Evolutionary conservation across 2,797 vertebrate species (phyloP), one percentile per base, ranked within the genome.

Genomic region (Parauchenoglanis punctatus): DNA sequence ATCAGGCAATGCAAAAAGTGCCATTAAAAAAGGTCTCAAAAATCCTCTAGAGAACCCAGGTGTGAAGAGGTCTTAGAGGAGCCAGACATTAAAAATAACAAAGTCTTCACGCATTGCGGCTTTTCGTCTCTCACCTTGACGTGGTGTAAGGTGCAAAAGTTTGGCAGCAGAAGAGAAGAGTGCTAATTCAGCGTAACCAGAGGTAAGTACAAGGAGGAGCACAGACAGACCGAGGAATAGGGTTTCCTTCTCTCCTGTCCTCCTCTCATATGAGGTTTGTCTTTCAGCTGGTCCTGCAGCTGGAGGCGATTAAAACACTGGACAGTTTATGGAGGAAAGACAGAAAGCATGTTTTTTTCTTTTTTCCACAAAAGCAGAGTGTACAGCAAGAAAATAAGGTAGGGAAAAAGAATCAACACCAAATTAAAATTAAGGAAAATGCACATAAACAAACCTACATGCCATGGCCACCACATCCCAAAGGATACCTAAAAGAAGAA

Each of bases 221-320:
- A 85, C 40, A 92, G 89, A 87, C 61, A 80, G 85, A 83, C 73
- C 25, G 15, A 87, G 88, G 91, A 91, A 88, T 92, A 91, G 87
- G 73, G 91, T 94, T 94, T 92, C 90, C 83, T 88, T 88, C 91
- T 91, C 87, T 92, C 89, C 81, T 54, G 52, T 54, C 58, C 46
- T 75, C 25, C 85, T 89, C 86, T 85, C 85, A 80, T 86, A 59
- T 87, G 68, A 84, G 85, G 85, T 81, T 86, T 83, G 86, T 89
- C 94, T 95, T 95, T 96, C 93, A 95, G 95, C 94, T 93, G 87
- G 89, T 88, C 81, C 70, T 25, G 7, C 95, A 95, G 95, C 95
- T 96, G 96, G 94, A 92, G 92, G 90, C 85, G 90, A 94, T 96
- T 95, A 94, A 88, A 87, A 91, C 89, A 86, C 91, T 93, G 90